Evolutionary conservation across 2,888 invertebrate genomes (phyloP), one percentile per base, ranked within the genome.

Genomic region (Gerosis bhagava): DNA sequence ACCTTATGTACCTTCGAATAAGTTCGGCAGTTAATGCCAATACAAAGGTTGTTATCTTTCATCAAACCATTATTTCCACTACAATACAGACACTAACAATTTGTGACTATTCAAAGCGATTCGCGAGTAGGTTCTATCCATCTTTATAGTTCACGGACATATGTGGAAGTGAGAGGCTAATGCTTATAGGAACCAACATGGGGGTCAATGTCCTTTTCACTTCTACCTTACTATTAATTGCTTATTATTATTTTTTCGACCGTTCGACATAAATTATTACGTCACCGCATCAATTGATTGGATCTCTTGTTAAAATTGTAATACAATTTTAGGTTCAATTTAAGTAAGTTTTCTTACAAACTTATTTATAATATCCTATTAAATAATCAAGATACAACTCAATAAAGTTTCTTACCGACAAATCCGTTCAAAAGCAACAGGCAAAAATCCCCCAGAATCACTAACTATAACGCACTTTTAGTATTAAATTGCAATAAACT

Each of bases 361-460:
- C n/a, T n/a, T n/a, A n/a, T n/a, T n/a, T n/a, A n/a, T n/a, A n/a
- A n/a, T n/a, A n/a, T n/a, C n/a, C n/a, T n/a, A n/a, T n/a, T n/a
- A n/a, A n/a, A n/a, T n/a, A n/a, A n/a, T n/a, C n/a, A n/a, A n/a
- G n/a, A n/a, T n/a, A n/a, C n/a, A n/a, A n/a, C n/a, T n/a, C n/a
- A n/a, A n/a, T 43, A 39, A 31, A 42, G 11, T 32, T 32, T 24
- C 63, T 59, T 40, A 62, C 62, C 61, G 39, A 52, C 53, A 45
- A 54, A 58, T 63, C 56, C 60, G 58, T 55, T 53, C 50, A 50
- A 48, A 19, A 42, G 52, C 71, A 71, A 51, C 73, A 70, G 66
- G 73, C 70, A 73, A 73, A 66, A 81, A 81, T 82, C 74, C 81
- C n/a, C 78, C 75, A 72, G 77, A 70, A 70, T 61, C 59, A 72